Conservation (phyloP, 2,113 vertebrate species). For the Artemisiospiza belli region DNA sequence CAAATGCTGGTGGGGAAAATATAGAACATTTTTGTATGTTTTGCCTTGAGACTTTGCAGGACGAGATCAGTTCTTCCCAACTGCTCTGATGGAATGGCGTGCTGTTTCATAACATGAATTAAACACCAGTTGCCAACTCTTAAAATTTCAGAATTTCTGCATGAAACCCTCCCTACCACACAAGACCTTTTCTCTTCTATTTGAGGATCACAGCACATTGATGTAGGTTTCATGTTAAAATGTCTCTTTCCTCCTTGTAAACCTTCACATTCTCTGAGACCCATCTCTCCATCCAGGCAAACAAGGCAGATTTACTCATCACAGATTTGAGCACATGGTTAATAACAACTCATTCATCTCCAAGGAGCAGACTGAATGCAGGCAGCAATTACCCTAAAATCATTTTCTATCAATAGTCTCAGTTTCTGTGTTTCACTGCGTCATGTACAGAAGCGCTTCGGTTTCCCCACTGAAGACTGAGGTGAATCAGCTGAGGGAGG, state of each 20-base stretch:
- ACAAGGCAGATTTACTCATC: background rate
- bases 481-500: background rate
- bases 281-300: accelerated
- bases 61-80: background rate
- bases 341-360: background rate
- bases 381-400: background rate
- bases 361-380: background rate
- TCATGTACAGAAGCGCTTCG: background rate
- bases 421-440: background rate
- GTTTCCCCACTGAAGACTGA: background rate
- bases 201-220: background rate
- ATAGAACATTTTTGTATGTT: background rate
- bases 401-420: background rate
- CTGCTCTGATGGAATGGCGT: background rate
- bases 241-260: background rate
- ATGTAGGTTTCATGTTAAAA: background rate
- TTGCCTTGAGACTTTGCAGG: background rate
- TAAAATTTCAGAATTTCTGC: background rate
- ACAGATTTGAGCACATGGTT: background rate
- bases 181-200: background rate
- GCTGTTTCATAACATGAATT: background rate
- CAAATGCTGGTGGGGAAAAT: background rate
- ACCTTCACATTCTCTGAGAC: background rate
- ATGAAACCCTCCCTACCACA: background rate
- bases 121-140: background rate